These are phyloP conservation scores for Plodia interpunctella DNA, from an alignment of 1,140 invertebrate genomes.

Conservation along the genomic window DNA sequence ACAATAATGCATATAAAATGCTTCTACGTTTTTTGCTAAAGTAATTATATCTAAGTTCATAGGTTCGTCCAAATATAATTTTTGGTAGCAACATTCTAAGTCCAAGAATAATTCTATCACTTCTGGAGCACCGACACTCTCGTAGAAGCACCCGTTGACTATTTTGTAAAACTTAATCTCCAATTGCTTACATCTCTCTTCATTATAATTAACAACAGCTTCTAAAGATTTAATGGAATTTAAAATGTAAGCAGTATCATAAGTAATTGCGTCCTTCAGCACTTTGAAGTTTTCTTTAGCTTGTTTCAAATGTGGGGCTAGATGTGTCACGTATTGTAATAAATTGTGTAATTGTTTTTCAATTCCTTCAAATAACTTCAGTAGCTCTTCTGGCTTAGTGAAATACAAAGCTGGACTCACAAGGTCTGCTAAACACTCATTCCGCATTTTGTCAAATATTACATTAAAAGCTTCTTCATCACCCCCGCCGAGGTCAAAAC, in stretches of 20 bases:
- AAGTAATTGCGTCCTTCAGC: constrained; percentile 39
- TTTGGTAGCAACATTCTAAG: constrained; percentile 61
- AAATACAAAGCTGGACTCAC: constrained; percentile 78
- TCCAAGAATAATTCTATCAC: constrained; percentile 54
- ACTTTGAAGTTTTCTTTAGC: constrained; percentile 35
- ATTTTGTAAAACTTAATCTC: constrained; percentile 54
- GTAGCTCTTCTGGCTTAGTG: constrained; percentile 73
- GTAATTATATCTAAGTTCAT: constrained; percentile 43
- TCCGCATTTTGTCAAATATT: constrained; percentile 73
- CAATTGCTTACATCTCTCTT: constrained; percentile 37
- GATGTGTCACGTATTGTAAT: constrained; percentile 45
- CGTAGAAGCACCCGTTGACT: constrained; percentile 52
- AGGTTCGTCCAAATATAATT: constrained; percentile 49
- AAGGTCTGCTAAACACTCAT: constrained; percentile 56
- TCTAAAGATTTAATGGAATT: constrained; percentile 42
- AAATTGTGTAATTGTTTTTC: constrained; percentile 75
- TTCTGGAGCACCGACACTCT: constrained; percentile 41
- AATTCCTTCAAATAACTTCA: constrained; percentile 77
- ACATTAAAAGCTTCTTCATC: constrained; percentile 65
- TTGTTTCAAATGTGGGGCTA: constrained; percentile 36
- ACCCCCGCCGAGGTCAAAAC: constrained; percentile 53
- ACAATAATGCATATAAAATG: constrained; percentile 50
- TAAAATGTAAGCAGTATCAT: constrained; percentile 39
- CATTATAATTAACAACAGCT: constrained; percentile 34
- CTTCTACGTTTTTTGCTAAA: constrained; percentile 48